Conservation (phyloP, 2,797 vertebrate genomes). For the Zonotrichia albicollis region DNA sequence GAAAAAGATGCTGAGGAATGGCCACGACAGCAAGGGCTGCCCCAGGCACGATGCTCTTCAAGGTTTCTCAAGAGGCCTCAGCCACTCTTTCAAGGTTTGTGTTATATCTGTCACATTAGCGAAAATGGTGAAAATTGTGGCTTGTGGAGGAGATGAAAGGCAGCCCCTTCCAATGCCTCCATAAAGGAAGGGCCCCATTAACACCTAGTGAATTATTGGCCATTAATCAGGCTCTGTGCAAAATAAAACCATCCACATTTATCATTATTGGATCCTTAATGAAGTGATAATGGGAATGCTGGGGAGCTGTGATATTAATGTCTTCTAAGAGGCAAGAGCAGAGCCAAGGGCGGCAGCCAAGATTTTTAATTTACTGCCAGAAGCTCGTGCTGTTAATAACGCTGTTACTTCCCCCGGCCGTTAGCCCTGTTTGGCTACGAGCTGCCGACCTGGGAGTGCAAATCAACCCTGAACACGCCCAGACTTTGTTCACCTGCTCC, state of each 20-base stretch:
- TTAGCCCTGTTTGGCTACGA: constrained; percentile 26
- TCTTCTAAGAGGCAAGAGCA: constrained; percentile 65
- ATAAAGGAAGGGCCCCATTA: constrained; percentile 65
- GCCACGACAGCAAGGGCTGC: neutral
- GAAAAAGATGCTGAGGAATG: neutral
- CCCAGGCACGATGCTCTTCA: neutral
- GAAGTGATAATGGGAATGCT: constrained; percentile 74
- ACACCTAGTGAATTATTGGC: constrained; percentile 71
- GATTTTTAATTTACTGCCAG: constrained; percentile 72
- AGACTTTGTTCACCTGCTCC: neutral
- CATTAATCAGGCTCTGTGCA: constrained; percentile 63
- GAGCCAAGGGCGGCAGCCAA: constrained; percentile 68
- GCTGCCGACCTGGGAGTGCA: neutral
- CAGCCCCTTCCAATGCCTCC: constrained; percentile 30
- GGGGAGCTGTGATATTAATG: constrained; percentile 73
- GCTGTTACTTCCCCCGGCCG: constrained; percentile 18
- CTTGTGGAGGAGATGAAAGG: constrained; percentile 54
- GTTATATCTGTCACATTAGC: constrained; percentile 51
- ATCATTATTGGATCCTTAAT: constrained; percentile 74
- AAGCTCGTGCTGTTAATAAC: constrained; percentile 54
- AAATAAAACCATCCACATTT: constrained; percentile 68
- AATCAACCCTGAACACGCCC: neutral
- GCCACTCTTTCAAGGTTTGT: constrained; percentile 12
- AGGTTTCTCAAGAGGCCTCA: constrained; percentile 7
- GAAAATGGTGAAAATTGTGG: constrained; percentile 29